phyloP scores from a whole-genome alignment of 2,888 invertebrate species.

The Coenonympha glycerion region DNA sequence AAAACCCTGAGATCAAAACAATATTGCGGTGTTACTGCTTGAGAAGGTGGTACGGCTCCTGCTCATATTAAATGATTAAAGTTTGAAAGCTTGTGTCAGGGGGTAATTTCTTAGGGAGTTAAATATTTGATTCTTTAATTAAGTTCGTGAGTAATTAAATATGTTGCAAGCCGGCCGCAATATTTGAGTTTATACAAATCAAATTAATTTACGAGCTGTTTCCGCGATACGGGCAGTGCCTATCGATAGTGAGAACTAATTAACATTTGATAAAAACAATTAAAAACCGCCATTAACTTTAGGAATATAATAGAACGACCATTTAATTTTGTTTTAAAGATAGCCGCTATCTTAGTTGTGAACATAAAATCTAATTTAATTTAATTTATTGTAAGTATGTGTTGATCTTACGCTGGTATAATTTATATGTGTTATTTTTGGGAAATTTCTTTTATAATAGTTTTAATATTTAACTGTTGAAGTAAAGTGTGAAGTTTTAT shows the following conservation, averaged over 20 bases:
- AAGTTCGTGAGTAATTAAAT: slow-evolving; percentile 16
- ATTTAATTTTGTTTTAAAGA: slow-evolving; percentile 11
- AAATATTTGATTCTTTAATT: slow-evolving; percentile 16
- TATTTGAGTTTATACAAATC: slow-evolving; percentile 16
- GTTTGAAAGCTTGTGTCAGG: slow-evolving; percentile 7
- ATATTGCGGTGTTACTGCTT: too few species aligned
- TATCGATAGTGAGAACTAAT: slow-evolving; percentile 24
- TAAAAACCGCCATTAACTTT: slow-evolving; percentile 3
- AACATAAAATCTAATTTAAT: slow-evolving; percentile 2
- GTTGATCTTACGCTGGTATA: not conserved
- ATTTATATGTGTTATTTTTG: not conserved
- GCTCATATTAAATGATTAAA: not conserved
- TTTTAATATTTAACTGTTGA: not conserved
- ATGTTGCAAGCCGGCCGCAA: slow-evolving; percentile 15
- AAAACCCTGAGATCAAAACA: too few species aligned
- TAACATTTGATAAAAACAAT: slow-evolving; percentile 21
- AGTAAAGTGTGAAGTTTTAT: not conserved
- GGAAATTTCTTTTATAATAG: not conserved
- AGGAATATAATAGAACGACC: slow-evolving; percentile 2
- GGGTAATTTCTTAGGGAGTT: slow-evolving; percentile 7
- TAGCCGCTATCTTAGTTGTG: slow-evolving; percentile 1
- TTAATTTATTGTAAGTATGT: not conserved
- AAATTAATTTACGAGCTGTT: slow-evolving; percentile 19
- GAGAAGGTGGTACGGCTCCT: too few species aligned
- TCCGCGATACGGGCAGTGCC: slow-evolving; percentile 16